Conservation (phyloP, 2,797 vertebrate genomes). For the Dallia pectoralis region DNA sequence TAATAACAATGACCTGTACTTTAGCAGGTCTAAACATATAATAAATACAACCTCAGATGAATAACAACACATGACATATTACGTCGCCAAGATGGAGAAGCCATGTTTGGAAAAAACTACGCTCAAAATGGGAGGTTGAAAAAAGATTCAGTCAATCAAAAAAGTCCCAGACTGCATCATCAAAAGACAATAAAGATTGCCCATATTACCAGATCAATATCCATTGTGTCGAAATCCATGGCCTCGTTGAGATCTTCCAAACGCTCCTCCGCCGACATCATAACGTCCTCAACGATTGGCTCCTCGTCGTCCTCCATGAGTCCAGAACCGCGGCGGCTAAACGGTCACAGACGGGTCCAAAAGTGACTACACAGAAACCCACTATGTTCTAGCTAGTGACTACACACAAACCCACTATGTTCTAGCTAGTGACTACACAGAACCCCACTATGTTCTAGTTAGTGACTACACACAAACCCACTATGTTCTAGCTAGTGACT, state of each 20-base stretch:
- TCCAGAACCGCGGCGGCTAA: slow-evolving; percentile 92
- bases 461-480: background rate
- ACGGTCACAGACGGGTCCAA: slow-evolving; percentile 2
- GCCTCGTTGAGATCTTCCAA: slow-evolving; percentile 99
- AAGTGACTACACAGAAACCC: background rate
- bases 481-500: background rate
- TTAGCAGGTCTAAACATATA: too few species aligned
- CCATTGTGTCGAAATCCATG: slow-evolving; percentile 99
- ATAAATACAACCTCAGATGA: too few species aligned
- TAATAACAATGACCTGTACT: too few species aligned
- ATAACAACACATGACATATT: too few species aligned
- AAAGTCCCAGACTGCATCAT: background rate
- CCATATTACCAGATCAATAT: slow-evolving; percentile 97
- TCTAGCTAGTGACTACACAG: background rate
- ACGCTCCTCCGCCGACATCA: slow-evolving; percentile 99
- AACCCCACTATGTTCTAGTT: background rate
- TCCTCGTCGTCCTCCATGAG: slow-evolving; percentile 99
- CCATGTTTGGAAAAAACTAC: too few species aligned
- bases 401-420: background rate
- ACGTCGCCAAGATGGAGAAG: too few species aligned
- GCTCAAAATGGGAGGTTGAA: too few species aligned
- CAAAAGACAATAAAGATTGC: background rate
- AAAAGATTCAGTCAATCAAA: background rate
- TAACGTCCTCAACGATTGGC: slow-evolving; percentile 98
- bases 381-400: background rate